These are phyloP conservation scores for Flexamia atlantica DNA, from an alignment of 2,888 invertebrate species.

Conservation along the genomic window DNA sequence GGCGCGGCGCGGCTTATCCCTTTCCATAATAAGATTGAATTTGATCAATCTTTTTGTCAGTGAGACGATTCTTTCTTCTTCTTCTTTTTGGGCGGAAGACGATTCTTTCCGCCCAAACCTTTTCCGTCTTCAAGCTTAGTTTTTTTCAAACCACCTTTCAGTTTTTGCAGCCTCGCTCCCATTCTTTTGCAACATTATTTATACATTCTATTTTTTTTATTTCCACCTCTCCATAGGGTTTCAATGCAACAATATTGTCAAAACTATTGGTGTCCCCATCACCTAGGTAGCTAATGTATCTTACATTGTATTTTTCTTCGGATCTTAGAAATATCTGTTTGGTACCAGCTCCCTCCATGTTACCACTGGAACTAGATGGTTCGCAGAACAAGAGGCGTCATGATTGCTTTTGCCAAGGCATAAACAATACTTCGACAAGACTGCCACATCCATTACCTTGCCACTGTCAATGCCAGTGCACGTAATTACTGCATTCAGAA, in stretches of 20 bases:
- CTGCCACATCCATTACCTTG: constrained; percentile 63
- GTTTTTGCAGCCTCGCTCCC: too few species aligned
- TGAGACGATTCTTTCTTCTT: constrained; percentile 46
- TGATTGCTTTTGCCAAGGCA: constrained; percentile 62
- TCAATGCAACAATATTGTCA: too few species aligned
- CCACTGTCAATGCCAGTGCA: constrained; percentile 65
- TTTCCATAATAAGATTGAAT: constrained; percentile 57
- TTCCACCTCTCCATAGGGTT: too few species aligned
- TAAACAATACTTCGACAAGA: constrained; percentile 64
- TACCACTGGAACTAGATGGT: constrained; percentile 64
- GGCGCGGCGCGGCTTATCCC: constrained; percentile 14
- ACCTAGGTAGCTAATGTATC: constrained; percentile 28
- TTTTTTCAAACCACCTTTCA: too few species aligned
- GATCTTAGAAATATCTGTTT: constrained; percentile 63
- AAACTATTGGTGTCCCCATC: too few species aligned
- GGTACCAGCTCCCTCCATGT: too few species aligned
- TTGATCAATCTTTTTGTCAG: too few species aligned
- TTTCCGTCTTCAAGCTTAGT: too few species aligned
- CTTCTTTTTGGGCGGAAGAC: too few species aligned
- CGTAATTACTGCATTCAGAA: constrained; percentile 64
- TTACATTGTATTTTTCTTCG: constrained; percentile 33
- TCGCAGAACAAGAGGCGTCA: constrained; percentile 62
- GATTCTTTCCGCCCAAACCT: too few species aligned
- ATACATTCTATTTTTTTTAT: too few species aligned
- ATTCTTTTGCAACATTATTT: too few species aligned